phyloP scores from a whole-genome alignment of 2,113 vertebrate genomes.

The Trogon melanurus region DNA sequence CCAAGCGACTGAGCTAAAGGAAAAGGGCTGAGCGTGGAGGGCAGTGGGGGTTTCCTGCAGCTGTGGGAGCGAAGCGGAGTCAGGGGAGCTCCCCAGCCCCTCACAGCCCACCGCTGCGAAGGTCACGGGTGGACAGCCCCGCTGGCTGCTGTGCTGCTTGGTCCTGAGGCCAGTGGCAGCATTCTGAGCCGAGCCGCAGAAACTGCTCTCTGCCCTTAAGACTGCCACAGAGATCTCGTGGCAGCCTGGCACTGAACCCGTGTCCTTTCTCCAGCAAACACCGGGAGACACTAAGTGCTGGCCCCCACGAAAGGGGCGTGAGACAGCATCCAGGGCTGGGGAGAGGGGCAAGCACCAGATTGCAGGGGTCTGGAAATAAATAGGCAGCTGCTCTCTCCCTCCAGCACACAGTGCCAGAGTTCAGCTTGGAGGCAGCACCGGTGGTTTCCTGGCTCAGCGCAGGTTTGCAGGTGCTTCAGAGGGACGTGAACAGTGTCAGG shows the following conservation, averaged over 20 bases:
- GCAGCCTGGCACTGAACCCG: accelerated
- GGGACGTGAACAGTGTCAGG: neutral
- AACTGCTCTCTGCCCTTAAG: neutral
- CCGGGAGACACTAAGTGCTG: accelerated
- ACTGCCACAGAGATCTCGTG: accelerated
- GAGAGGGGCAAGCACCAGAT: neutral
- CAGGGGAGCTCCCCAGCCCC: neutral
- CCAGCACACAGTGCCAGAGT: accelerated
- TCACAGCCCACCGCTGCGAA: neutral
- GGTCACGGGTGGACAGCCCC: accelerated
- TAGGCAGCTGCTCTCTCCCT: neutral
- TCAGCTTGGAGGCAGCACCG: accelerated
- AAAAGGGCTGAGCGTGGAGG: neutral
- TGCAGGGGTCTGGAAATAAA: neutral
- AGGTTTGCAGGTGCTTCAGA: neutral
- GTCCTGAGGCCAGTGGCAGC: neutral
- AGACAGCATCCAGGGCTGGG: neutral
- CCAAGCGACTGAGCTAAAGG: neutral
- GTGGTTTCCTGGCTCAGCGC: accelerated
- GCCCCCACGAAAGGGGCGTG: accelerated
- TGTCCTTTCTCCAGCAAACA: neutral
- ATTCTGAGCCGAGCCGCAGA: neutral
- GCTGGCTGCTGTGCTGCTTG: accelerated
- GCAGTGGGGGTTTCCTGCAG: neutral
- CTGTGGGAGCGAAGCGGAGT: neutral